Evolutionary conservation across 2,888 invertebrate genomes (phyloP), one percentile per base, ranked within the genome.

Genomic region (Athetis lepigone): DNA sequence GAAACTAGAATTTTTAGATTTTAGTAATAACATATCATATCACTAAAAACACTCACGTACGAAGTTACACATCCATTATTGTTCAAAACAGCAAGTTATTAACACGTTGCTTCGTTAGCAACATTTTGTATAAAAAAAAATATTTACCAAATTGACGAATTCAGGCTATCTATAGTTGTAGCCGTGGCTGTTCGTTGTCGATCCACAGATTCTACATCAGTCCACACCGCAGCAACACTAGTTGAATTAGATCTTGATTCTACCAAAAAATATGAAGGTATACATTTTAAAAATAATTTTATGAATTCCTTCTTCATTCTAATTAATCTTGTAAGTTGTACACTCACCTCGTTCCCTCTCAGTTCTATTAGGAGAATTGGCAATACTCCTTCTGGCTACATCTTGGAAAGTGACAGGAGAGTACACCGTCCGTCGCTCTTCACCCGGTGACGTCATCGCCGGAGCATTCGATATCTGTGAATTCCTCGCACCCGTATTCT

Each of bases 351-450:
- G 82, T 56, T 88, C 88, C 50, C 86, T 92, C 2, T 92, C 94
- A 21, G 85, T 87, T 68, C 92, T 91, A 56, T 93, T 96, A 0
- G 98, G 97, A 0, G 97, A 97, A 86, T 97, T 97, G 0, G 97
- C 97, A 64, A 97, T 96, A 82, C 98, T 98, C 57, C 97, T 92
- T n/a, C 97, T 91, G 0, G 97, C 97, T 0, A 98, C 97, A 85
- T 98, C 98, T 84, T 98, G 97, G 82, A 98, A 98, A 0, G 98
- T 98, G 18, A 98, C 97, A 0, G 98, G 98, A 0, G 98, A 98
- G 88, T 98, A 98, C 74, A 97, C n/a, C n/a, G n/a, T 96, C 54
- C 97, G 95, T 80, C 96, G 95, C 62, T 97, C 96, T 79, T 97
- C 97, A n/a, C 87, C 88, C 0, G 93, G 94, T 69, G 94, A 93